Percentiles rank a stretch among this genome's conserved stretches.
Evolutionary conservation across 2,888 invertebrate species (phyloP).

Genomic region (Deladenus siricidicola): DNA sequence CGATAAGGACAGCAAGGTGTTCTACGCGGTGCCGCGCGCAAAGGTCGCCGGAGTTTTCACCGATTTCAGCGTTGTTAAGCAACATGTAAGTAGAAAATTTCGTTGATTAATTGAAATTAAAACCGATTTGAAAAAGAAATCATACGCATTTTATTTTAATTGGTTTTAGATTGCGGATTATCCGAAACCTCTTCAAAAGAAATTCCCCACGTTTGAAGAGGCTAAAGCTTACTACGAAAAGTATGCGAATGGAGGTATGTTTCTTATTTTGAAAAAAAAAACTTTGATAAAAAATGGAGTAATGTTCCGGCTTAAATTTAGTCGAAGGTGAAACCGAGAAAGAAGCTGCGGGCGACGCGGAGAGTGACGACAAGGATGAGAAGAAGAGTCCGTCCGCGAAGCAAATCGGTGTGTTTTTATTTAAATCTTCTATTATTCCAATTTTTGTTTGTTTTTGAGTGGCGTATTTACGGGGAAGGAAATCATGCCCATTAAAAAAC

Average conservation of each 20-base stretch:
- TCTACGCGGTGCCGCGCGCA: constrained; percentile 41
- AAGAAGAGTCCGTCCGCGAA: too few species aligned
- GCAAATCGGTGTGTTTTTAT: too few species aligned
- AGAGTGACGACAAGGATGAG: too few species aligned
- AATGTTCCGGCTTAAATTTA: too few species aligned
- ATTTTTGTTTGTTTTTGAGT: too few species aligned
- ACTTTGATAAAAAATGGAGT: too few species aligned
- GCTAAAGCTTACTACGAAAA: constrained; percentile 34
- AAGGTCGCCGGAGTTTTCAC: constrained; percentile 36
- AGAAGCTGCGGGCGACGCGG: too few species aligned
- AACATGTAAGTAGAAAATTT: constrained; percentile 23
- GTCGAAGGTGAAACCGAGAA: too few species aligned
- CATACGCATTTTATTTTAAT: too few species aligned
- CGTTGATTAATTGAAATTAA: not conserved
- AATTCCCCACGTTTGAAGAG: constrained; percentile 33
- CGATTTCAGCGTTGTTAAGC: constrained; percentile 33
- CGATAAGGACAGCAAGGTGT: constrained; percentile 24
- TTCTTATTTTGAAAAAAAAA: not conserved
- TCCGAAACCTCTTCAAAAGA: constrained; percentile 39
- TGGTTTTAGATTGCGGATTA: constrained; percentile 37
- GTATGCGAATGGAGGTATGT: constrained; percentile 25
- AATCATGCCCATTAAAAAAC: too few species aligned
- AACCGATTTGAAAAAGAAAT: not conserved
- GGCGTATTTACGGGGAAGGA: too few species aligned
- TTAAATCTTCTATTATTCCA: too few species aligned